Percentiles rank a stretch among this genome's conserved stretches.
Conservation (phyloP, 2,797 vertebrate species). For the Phalanger gymnotis region DNA sequence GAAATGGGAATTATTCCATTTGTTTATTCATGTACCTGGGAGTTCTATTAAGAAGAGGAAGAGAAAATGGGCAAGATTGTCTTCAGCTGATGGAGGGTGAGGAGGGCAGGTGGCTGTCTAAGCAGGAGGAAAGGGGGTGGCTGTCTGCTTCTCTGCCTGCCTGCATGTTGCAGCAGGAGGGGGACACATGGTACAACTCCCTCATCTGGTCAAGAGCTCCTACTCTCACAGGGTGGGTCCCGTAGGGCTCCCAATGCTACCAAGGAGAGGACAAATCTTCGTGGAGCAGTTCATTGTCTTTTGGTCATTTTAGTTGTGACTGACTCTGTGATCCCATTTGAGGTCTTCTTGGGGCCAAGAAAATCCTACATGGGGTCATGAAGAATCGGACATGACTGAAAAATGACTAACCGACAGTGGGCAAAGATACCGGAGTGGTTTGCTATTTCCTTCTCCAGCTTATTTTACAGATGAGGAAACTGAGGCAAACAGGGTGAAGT, state of each 20-base stretch:
- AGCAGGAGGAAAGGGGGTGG: neutral
- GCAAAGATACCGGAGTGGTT: neutral
- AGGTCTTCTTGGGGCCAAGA: neutral
- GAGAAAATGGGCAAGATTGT: neutral
- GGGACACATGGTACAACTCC: too few relatives aligned
- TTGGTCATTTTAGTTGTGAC: neutral
- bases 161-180: fast-evolving
- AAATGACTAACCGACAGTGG: neutral
- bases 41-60: neutral
- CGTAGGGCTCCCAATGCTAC: neutral
- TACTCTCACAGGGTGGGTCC: neutral
- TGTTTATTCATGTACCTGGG: neutral
- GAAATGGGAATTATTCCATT: neutral
- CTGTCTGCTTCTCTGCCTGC: neutral
- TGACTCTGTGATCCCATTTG: neutral
- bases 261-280: neutral
- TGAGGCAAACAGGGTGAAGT: neutral
- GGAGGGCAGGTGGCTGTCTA: neutral
- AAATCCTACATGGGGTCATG: neutral
- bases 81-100: neutral
- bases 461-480: neutral
- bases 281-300: neutral
- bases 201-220: neutral
- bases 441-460: neutral
- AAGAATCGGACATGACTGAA: neutral